These are phyloP conservation scores for Borostomias antarcticus DNA, from an alignment of 2,797 vertebrate genomes.

Conservation along the genomic window DNA sequence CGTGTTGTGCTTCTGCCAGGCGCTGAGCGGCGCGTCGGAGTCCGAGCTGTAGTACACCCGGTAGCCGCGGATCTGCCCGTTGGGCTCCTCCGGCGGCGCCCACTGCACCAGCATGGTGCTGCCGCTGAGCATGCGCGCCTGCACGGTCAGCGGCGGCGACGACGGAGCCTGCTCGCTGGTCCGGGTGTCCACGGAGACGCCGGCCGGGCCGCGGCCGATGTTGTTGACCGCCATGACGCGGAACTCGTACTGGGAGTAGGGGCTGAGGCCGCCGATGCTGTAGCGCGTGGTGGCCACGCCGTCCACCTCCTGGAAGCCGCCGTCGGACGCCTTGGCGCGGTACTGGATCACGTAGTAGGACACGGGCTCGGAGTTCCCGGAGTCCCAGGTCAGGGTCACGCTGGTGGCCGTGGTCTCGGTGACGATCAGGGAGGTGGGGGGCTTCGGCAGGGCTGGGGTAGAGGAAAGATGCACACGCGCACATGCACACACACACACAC, in stretches of 20 bases:
- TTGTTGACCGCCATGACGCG: conserved; percentile 92
- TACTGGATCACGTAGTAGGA: conserved; percentile 97
- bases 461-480: neutral
- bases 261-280: conserved; percentile 95
- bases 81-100: conserved; percentile 94
- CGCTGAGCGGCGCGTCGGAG: conserved; percentile 76
- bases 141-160: conserved; percentile 87
- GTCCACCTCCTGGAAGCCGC: conserved; percentile 93
- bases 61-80: conserved; percentile 87
- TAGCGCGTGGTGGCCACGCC: conserved; percentile 96
- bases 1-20: conserved; percentile 93
- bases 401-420: conserved; percentile 98
- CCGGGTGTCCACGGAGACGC: conserved; percentile 83
- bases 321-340: conserved; percentile 81
- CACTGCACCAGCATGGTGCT: conserved; percentile 95
- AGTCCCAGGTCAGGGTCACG: conserved; percentile 97
- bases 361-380: conserved; percentile 90
- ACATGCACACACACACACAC: neutral
- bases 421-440: conserved; percentile 86
- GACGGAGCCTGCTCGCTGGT: conserved; percentile 96
- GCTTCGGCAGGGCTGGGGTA: conserved; percentile 88
- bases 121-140: conserved; percentile 91
- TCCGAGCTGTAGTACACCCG: conserved; percentile 88
- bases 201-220: conserved; percentile 89
- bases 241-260: conserved; percentile 93